Evolutionary conservation across 2,797 vertebrate species (phyloP), one percentile per base, ranked within the genome.

Genomic region (Cossypha polioptera): DNA sequence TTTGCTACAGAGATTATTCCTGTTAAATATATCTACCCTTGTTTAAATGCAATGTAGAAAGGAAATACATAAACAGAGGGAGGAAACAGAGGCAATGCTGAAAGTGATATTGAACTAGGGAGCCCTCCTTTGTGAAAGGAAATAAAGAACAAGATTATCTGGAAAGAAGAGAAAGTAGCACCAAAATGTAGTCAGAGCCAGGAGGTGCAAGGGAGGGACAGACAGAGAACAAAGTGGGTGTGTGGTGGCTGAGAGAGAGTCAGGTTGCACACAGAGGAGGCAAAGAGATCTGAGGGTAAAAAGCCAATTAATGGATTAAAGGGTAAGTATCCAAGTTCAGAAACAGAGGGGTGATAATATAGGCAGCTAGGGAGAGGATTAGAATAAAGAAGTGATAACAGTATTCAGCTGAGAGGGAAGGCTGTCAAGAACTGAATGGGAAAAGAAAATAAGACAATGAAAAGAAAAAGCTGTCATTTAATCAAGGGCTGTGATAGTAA

Each of bases 371-470:
- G 94, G 95, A 97, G 88, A 97, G 94, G 94, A 98, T 98, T 98
- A 97, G 96, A 98, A 97, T 97, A 97, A 97, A 97, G 96, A 98
- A 97, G 98, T 98, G 98, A 97, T 98, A 98, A 98, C 97, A 97
- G 96, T 95, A 98, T 98, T 98, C 98, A 97, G 95, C 84, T 96
- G 96, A 97, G 95, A 98, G 75, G 80, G 96, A 97, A 97, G 88
- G 94, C 96, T 98, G 97, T 98, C 97, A 97, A 97, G 97, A 97
- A 94, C 86, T 97, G 97, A 98, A 98, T 97, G 92, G 75, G 73
- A 72, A 94, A 94, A 95, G 94, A 95, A 96, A 92, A 95, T 94
- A 97, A 97, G 93, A 98, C 96, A 97, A 97, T 97, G 95, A 93
- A 96, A 97, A 97, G 94, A 97, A 97, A 98, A 98, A 91, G 40